Evolutionary conservation across 2,113 vertebrate genomes (phyloP).

Genomic region (Kryptolebias marmoratus): DNA sequence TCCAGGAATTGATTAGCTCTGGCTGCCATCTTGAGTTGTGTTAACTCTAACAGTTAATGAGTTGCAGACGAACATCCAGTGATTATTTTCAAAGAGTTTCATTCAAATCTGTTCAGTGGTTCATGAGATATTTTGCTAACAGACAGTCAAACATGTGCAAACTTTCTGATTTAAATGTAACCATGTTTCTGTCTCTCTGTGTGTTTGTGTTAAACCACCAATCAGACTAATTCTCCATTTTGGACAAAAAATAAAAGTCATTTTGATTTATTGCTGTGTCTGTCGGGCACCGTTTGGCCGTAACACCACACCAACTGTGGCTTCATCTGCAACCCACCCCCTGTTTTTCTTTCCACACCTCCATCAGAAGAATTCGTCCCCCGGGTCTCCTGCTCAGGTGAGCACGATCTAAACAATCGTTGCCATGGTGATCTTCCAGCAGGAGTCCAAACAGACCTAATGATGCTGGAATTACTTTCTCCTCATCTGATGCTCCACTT

Average conservation of each 20-base stretch:
- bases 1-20: too few relatives aligned
- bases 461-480: conserved; percentile 4
- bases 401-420: conserved; percentile 50
- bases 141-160: too few relatives aligned
- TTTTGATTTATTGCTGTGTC: conserved; percentile 57
- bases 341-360: conserved; percentile 10
- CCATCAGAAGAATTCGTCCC: conserved; percentile 24
- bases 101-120: too few relatives aligned
- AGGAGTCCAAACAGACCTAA: conserved; percentile 55
- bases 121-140: too few relatives aligned
- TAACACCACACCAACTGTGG: conserved; percentile 69
- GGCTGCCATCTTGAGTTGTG: too few relatives aligned
- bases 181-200: not conserved
- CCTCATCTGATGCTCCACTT: not conserved
- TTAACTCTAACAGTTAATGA: too few relatives aligned
- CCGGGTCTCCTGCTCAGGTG: conserved; percentile 52
- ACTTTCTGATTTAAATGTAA: not conserved
- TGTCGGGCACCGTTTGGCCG: conserved; percentile 57
- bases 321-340: conserved; percentile 60
- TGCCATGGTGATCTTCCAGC: conserved; percentile 56
- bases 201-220: conserved; percentile 16
- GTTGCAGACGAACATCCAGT: too few relatives aligned
- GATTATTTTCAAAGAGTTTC: too few relatives aligned
- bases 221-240: conserved; percentile 43
- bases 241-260: conserved; percentile 36